Evolutionary conservation across 2,888 invertebrate genomes (phyloP).

Genomic region (Hirtodrosophila cameraria): DNA sequence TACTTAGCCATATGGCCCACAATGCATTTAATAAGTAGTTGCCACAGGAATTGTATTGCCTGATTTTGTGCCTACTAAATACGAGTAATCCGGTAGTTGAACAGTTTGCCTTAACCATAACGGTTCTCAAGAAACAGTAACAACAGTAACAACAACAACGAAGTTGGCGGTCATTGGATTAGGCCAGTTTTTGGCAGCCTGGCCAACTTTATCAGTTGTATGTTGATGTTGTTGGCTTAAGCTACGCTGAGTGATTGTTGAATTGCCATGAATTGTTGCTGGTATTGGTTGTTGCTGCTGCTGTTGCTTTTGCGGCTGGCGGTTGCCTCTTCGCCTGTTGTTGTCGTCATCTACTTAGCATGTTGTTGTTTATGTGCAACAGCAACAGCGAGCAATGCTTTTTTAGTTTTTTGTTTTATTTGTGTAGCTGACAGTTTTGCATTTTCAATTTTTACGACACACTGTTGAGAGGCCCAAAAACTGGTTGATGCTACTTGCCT

Average conservation of each 20-base stretch:
- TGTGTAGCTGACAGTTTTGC: conserved; percentile 53
- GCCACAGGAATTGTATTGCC: conserved; percentile 5
- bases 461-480: conserved; percentile 46
- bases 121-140: conserved; percentile 50
- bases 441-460: conserved; percentile 55
- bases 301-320: conserved; percentile 23
- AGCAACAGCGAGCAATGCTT: conserved; percentile 8
- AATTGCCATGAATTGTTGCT: conserved; percentile 18
- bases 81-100: conserved; percentile 27
- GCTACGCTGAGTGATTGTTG: conserved; percentile 53
- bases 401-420: conserved; percentile 41
- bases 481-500: conserved; percentile 47
- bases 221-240: conserved; percentile 28
- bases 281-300: conserved; percentile 2
- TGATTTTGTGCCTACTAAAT: conserved; percentile 17
- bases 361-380: conserved; percentile 18
- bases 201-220: conserved; percentile 44
- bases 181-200: conserved; percentile 62
- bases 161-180: conserved; percentile 47
- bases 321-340: conserved; percentile 11
- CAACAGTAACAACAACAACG: conserved; percentile 20
- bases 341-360: conserved; percentile 24
- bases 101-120: conserved; percentile 53
- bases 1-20: too few species aligned
- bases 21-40: conserved; percentile 5